Conservation (phyloP, 2,113 vertebrate genomes). For the Thinocorus orbignyianus region DNA sequence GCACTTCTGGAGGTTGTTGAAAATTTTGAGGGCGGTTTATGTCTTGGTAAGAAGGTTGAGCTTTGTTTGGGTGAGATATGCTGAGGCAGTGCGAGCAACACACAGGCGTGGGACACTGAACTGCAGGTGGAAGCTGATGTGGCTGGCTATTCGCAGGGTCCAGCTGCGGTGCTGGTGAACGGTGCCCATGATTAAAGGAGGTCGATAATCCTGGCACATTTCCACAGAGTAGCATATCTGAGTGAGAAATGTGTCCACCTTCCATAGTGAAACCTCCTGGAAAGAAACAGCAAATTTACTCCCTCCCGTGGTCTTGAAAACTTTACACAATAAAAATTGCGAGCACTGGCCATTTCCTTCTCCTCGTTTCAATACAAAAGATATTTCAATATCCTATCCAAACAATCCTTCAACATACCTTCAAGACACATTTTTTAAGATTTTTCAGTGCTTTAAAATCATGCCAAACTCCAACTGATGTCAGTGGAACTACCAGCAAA, state of each 20-base stretch:
- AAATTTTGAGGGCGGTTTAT: conserved; percentile 52
- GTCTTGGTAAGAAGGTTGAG: conserved; percentile 53
- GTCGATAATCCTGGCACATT: conserved; percentile 79
- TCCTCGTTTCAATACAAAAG: not conserved
- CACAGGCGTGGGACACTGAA: conserved; percentile 73
- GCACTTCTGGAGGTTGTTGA: conserved; percentile 54
- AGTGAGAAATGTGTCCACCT: conserved; percentile 77
- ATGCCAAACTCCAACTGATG: not conserved
- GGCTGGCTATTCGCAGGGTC: conserved; percentile 74
- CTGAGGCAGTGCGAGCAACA: conserved; percentile 85
- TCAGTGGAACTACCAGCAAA: not conserved
- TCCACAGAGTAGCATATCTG: conserved; percentile 77
- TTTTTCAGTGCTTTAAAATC: not conserved
- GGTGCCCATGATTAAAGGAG: conserved; percentile 75
- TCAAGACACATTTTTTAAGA: not conserved
- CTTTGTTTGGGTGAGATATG: conserved; percentile 64
- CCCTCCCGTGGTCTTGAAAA: not conserved
- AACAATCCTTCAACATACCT: not conserved
- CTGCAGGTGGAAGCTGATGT: conserved; percentile 79
- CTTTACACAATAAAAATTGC: not conserved
- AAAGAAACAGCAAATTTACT: conserved; percentile 8
- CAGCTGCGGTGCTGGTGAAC: conserved; percentile 74
- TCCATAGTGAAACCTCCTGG: conserved; percentile 88
- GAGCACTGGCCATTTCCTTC: not conserved
- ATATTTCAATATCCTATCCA: not conserved